Evolutionary conservation across 1,140 invertebrate species (phyloP), one percentile per base, ranked within the genome.

Genomic region (Telenomus remus): DNA sequence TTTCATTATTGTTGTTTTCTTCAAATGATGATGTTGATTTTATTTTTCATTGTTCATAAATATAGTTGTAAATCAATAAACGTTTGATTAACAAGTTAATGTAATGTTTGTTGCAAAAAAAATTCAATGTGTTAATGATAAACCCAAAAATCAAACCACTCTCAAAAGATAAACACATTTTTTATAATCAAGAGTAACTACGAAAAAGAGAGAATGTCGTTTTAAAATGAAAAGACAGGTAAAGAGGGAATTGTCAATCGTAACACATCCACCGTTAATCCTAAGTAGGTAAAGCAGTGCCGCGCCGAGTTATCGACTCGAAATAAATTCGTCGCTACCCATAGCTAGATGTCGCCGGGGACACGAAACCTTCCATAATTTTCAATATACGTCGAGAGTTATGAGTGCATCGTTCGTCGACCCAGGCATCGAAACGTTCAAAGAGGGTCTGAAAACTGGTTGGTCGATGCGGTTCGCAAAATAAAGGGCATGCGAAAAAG

Each of bases 341-440:
- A 13, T 14, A 7, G 49, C 33, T 43, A 59, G 73, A 76, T 76
- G 65, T 76, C 73, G 73, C 73, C 11, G n/a, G 1, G 33, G 42
- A 16, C 59, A n/a, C 42, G 60, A 76, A 43, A 44, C 43, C 35
- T 9, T 54, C 35, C 66, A 77, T 54, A 64, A 80, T 76, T 77
- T 76, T 61, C 76, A 77, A 83, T 83, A 80, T 69, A 78, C 80
- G 80, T 81, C 73, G 72, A 81, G 83, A 85, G 74, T 86, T 84
- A 85, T 82, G 79, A 84, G 79, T 79, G 70, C 78, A 78, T 80
- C 83, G 83, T 85, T 82, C 85, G 82, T 82, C 83, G 83, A 85
- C 83, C 84, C 79, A 81, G 53, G 72, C 76, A 61, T 60, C 75
- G 69, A 69, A 66, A 66, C 43, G 50, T 61, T 70, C 64, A 71